These are phyloP conservation scores for Cheilosia pagana DNA, from an alignment of 2,888 invertebrate species.

Conservation along the genomic window DNA sequence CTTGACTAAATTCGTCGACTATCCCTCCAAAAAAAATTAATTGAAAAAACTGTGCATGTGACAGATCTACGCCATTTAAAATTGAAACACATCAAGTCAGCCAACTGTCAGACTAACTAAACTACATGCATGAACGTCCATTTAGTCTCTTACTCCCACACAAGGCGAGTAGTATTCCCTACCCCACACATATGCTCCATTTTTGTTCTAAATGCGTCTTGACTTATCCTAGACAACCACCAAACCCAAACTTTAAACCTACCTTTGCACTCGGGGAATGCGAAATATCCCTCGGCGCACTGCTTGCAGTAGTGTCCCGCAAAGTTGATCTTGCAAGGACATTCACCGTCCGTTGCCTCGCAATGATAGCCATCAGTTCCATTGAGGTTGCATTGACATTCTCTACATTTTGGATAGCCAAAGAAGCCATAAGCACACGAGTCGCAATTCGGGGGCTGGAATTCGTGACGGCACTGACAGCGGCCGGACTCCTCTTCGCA, in stretches of 20 bases:
- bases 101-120: too few species aligned
- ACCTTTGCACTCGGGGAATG: slow-evolving; percentile 93
- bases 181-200: too few species aligned
- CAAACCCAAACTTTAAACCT: slow-evolving; percentile 80
- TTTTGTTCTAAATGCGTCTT: too few species aligned
- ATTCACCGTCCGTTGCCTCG: slow-evolving; percentile 91
- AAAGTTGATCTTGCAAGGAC: slow-evolving; percentile 95
- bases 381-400: slow-evolving; percentile 95
- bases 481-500: slow-evolving; percentile 95
- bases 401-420: slow-evolving; percentile 95
- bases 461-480: slow-evolving; percentile 94
- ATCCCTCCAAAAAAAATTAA: too few species aligned
- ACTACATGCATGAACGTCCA: too few species aligned
- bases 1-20: too few species aligned
- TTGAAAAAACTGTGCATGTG: too few species aligned
- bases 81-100: too few species aligned
- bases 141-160: too few species aligned
- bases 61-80: too few species aligned
- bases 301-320: slow-evolving; percentile 93
- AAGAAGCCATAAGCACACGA: slow-evolving; percentile 95
- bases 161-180: too few species aligned
- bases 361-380: slow-evolving; percentile 95
- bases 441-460: slow-evolving; percentile 91
- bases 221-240: background rate
- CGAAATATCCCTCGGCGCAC: slow-evolving; percentile 94